phyloP scores from a whole-genome alignment of 2,113 vertebrate species.

The Verasper variegatus region DNA sequence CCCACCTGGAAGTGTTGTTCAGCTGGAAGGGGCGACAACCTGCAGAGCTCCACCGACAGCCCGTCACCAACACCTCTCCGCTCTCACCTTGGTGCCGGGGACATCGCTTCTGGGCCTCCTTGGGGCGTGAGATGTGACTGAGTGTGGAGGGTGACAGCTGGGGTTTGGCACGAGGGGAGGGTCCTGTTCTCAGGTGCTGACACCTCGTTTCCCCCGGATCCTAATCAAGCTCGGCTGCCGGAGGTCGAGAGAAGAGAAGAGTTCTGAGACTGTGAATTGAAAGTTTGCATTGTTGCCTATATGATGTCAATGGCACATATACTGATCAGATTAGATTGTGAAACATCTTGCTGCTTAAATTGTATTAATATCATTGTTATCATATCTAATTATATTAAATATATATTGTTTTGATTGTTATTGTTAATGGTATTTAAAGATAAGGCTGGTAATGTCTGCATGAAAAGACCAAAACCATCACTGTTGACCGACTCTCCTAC shows the following conservation, averaged over 20 bases:
- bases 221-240: conserved; percentile 17
- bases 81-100: conserved; percentile 38
- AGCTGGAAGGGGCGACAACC: conserved; percentile 21
- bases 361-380: too few relatives aligned
- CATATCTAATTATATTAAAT: too few relatives aligned
- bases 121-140: conserved; percentile 26
- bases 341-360: too few relatives aligned
- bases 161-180: conserved; percentile 24
- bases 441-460: too few relatives aligned
- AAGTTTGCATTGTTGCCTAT: too few relatives aligned
- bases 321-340: too few relatives aligned
- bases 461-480: too few relatives aligned
- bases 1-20: conserved; percentile 10
- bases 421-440: too few relatives aligned
- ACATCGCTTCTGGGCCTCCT: conserved; percentile 17
- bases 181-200: conserved; percentile 52
- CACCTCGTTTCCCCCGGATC: conserved; percentile 41
- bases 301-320: too few relatives aligned
- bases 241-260: conserved; percentile 3
- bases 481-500: too few relatives aligned
- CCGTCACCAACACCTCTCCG: conserved; percentile 15
- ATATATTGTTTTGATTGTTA: too few relatives aligned
- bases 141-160: conserved; percentile 11
- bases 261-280: too few relatives aligned
- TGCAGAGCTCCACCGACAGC: conserved; percentile 5